These are phyloP conservation scores for Echiichthys vipera DNA, from an alignment of 2,797 vertebrate genomes.

Conservation along the genomic window DNA sequence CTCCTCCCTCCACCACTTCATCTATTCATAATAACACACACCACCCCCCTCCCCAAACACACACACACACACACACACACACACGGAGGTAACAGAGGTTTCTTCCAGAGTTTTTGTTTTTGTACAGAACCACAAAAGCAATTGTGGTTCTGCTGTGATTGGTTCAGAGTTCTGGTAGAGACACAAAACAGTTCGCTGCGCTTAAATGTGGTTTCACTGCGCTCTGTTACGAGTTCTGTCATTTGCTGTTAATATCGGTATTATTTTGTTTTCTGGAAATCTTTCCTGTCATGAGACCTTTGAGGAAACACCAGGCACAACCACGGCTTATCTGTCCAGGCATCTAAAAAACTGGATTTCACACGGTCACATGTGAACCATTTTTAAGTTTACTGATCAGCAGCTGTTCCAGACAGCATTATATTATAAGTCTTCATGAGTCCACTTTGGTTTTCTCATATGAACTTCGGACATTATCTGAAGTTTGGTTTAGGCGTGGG, in stretches of 20 bases:
- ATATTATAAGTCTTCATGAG: background rate
- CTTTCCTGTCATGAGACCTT: background rate
- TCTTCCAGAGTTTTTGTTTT: constrained; percentile 30
- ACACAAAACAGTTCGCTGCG: background rate
- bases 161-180: constrained; percentile 18
- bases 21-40: constrained; percentile 55
- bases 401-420: too few species aligned
- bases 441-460: too few species aligned
- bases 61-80: constrained; percentile 18
- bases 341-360: background rate
- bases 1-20: constrained; percentile 35
- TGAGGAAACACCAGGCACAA: background rate
- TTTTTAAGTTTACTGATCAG: too few species aligned
- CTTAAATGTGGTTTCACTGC: constrained; percentile 6
- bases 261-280: background rate
- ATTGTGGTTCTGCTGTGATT: constrained; percentile 21
- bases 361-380: background rate
- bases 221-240: constrained; percentile 14
- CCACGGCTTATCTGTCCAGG: background rate
- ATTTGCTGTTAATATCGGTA: background rate
- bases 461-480: too few species aligned
- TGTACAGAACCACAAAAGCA: constrained; percentile 18
- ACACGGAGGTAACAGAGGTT: constrained; percentile 28
- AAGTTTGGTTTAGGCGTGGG: too few species aligned
- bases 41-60: constrained; percentile 1